Base-by-base conservation (phyloP, 1,140 invertebrate species). In the Acromyrmex charruanus region DNA sequence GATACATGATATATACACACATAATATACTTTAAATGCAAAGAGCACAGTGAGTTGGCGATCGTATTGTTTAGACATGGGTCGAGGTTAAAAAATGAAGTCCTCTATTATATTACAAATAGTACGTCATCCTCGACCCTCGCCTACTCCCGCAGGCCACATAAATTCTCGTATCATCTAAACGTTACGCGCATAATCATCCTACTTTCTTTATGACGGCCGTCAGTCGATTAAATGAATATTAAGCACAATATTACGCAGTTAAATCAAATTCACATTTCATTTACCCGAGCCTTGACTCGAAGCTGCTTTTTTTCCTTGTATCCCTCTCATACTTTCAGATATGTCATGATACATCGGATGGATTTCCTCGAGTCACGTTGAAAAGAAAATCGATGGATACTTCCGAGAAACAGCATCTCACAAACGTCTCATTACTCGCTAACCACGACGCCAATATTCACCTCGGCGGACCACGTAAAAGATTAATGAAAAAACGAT, bases 401-500 rank as follows among this genome's bases (percentile, higher is more conserved):
- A 79, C 44, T 79, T 66, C 18, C 18, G 39, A 51, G 77, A 77
- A 68, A 18, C 58, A n/a, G 18, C 39, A 0, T 51, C 6, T 39
- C 5, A 10, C 9, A 49, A 63, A 77, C 6, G 18, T 77, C 55
- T 51, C 59, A 31, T 49, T 44, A 49, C 7, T 18, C 16, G 21
- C 3, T 31, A 53, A 55, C 14, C 71, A 31, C 71, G 55, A 28
- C 25, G 25, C 12, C 18, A 31, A 66, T 31, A 31, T 31, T 31
- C 28, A 31, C 12, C 39, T 66, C 39, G 25, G 28, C 16, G 61
- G 61, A 10, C 28, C 39, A 66, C 9, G 59, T 14, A 10, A 51
- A 14, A 79, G 59, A 79, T 66, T 79, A 51, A 66, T 28, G 86
- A 72, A 90, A 55, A 86, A 74, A 53, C 71, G 77, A 88, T 88